Base-by-base conservation (phyloP, 2,797 vertebrate species). In the Notoglanidium macrostoma region DNA sequence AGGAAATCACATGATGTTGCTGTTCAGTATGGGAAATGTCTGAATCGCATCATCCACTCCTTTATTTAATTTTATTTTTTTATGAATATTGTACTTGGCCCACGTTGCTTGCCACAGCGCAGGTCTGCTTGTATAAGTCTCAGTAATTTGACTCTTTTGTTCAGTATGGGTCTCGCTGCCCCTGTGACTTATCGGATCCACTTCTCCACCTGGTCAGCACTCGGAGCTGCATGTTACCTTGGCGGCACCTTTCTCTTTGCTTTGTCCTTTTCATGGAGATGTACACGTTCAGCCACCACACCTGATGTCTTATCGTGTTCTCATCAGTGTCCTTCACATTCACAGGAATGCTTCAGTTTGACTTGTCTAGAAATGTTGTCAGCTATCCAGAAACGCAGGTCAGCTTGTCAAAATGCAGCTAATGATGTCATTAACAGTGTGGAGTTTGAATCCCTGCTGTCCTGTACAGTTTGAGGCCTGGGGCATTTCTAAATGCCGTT, bases 21-120 rank as follows among this genome's bases (percentile, higher is more conserved):
- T 32, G 7, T 55, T 78, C 49, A 59, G 0, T 51, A 57, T 65
- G 29, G 26, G 59, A 77, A 44, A n/a, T 26, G 12, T 83, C 44
- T n/a, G 29, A 57, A 29, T 87, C 49, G 3, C 23, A 67, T 74
- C 68, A 44, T 83, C 6, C 19, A 57, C 6, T 57, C 35, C 46
- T 49, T 83, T 40, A 5, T 15, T 77, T 67, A 19, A 44, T 21
- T 49, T 49, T 4, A 0, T 63, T 63, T n/a, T 65, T 85, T 55
- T 2, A 54, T 84, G 57, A 82, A 86, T 88, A 83, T 89, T 90
- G 85, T 89, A 35, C 77, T 89, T 90, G 88, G 77, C 88, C 49
- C 54, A 49, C 17, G 23, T 68, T 85, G 54, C 80, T 68, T 78
- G 29, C 35, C 19, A 2, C 74, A 81, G 81, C 89, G 3, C 51